phyloP scores from a whole-genome alignment of 2,797 vertebrate species.

The Acomys russatus region DNA sequence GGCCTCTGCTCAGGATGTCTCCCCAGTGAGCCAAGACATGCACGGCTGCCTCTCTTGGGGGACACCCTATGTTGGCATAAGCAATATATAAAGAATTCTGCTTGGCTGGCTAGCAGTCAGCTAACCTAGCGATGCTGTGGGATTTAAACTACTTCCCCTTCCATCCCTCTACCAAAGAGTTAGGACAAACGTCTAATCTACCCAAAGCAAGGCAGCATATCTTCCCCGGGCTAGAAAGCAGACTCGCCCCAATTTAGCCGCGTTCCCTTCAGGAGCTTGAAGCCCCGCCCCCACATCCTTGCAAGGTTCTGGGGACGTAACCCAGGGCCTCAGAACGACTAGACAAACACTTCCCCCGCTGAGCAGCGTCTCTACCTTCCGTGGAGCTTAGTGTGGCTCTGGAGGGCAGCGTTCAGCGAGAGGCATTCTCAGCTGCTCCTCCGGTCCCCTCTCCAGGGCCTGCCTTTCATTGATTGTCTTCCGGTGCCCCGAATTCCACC shows the following conservation, averaged over 20 bases:
- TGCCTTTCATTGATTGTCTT: background rate
- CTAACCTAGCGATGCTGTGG: background rate
- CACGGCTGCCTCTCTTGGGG: background rate
- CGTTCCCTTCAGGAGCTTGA: background rate
- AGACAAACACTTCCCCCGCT: background rate
- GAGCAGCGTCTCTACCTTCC: background rate
- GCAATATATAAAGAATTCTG: background rate
- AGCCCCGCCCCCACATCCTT: background rate
- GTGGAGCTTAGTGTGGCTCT: background rate
- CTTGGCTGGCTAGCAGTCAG: conserved; percentile 57
- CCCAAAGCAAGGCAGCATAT: conserved; percentile 31
- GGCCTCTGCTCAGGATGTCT: background rate
- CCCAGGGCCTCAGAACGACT: background rate
- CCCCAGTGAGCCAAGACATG: background rate
- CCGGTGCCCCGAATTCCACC: background rate
- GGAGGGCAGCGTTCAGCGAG: background rate
- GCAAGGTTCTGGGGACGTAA: background rate
- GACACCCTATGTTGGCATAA: background rate
- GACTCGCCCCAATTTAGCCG: background rate
- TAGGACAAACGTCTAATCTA: background rate
- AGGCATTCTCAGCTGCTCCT: background rate
- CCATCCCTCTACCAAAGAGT: background rate
- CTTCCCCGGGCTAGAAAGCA: background rate
- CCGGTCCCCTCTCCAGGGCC: background rate
- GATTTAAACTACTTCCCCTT: background rate